Conservation (phyloP, 2,888 invertebrate genomes). For the Sinotaia quadrata region DNA sequence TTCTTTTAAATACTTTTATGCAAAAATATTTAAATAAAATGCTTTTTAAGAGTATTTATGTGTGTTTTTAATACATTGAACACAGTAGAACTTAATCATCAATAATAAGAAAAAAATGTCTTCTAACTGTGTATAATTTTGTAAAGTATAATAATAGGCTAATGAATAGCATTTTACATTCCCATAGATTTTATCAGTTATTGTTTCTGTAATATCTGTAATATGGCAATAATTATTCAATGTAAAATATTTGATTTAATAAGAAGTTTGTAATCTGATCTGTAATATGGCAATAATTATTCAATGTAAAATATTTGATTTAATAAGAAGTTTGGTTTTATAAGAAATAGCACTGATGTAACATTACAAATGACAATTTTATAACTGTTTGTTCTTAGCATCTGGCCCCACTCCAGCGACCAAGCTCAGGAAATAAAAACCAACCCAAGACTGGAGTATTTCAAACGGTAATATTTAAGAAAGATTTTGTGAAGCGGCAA, state of each 20-base stretch:
- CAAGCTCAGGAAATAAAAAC: conserved; percentile 43
- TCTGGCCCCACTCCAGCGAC: conserved; percentile 40
- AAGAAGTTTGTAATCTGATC: background rate
- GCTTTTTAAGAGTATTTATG: too few relatives aligned
- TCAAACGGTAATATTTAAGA: conserved; percentile 57
- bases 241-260: background rate
- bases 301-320: background rate
- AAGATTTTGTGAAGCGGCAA: conserved; percentile 56
- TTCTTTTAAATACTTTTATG: too few relatives aligned
- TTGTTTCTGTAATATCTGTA: background rate
- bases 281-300: background rate
- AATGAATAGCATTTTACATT: background rate
- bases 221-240: too few relatives aligned
- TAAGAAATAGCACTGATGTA: too few relatives aligned
- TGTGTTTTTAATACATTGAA: too few relatives aligned
- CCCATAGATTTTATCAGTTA: background rate
- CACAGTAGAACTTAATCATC: too few relatives aligned
- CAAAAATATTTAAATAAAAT: too few relatives aligned
- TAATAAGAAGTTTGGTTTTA: background rate
- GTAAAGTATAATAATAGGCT: too few relatives aligned
- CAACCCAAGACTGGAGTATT: conserved; percentile 40
- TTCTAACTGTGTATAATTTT: too few relatives aligned
- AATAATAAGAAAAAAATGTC: too few relatives aligned
- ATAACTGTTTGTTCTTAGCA: conserved; percentile 16
- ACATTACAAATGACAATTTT: too few relatives aligned